phyloP scores from a whole-genome alignment of 2,797 vertebrate genomes.

The Sternotherus odoratus region DNA sequence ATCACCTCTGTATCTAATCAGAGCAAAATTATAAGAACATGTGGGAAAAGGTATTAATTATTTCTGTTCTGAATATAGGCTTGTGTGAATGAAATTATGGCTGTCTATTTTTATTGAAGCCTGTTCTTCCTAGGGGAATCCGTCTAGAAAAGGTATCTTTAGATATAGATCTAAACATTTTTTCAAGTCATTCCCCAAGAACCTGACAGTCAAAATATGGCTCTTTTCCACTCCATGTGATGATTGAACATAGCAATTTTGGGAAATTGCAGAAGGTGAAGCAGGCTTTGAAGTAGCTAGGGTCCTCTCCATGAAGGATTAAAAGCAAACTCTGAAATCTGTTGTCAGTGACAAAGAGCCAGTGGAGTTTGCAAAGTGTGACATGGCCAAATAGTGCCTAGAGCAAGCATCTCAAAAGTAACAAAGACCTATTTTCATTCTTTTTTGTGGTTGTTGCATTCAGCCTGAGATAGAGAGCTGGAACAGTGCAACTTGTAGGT shows the following conservation, averaged over 20 bases:
- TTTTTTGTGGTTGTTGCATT: not conserved
- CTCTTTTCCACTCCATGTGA: not conserved
- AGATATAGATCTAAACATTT: not conserved
- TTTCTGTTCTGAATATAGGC: not conserved
- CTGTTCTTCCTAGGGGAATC: not conserved
- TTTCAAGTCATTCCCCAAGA: not conserved
- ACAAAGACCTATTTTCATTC: not conserved
- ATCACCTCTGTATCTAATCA: not conserved
- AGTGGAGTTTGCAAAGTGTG: not conserved
- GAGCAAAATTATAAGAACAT: not conserved
- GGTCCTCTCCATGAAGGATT: not conserved
- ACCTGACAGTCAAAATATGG: not conserved
- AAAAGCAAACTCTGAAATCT: not conserved
- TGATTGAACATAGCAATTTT: rapidly evolving
- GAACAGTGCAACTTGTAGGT: not conserved
- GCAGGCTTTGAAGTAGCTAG: not conserved
- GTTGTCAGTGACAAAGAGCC: not conserved
- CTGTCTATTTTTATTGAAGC: not conserved
- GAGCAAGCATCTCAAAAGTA: too few species aligned
- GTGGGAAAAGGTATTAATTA: not conserved
- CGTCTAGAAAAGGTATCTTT: not conserved
- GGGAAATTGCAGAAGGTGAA: not conserved
- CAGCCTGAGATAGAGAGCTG: not conserved
- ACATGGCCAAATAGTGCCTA: not conserved
- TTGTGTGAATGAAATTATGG: not conserved